phyloP scores from a whole-genome alignment of 2,113 vertebrate species.

The Myotis lucifugus region DNA sequence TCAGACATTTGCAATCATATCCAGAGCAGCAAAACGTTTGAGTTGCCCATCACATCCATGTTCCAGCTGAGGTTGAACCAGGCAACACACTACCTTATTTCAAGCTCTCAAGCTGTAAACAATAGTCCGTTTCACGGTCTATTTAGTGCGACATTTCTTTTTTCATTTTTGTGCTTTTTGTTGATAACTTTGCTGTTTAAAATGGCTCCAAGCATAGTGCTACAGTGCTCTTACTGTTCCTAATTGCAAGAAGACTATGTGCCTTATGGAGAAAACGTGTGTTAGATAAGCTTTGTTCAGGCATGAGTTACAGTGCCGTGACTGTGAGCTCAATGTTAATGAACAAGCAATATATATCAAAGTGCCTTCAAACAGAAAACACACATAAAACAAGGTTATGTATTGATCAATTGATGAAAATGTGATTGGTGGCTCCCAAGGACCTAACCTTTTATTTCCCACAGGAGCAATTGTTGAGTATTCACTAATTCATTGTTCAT shows the following conservation, averaged over 20 bases:
- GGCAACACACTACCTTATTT: background rate
- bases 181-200: slow-evolving; percentile 33
- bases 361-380: slow-evolving; percentile 26
- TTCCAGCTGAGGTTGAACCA: background rate
- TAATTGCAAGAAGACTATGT: background rate
- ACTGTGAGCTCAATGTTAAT: background rate
- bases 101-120: background rate
- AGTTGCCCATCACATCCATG: background rate
- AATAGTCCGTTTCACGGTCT: background rate
- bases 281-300: background rate
- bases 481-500: background rate
- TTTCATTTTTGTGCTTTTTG: background rate
- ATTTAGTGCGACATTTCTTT: background rate
- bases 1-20: background rate
- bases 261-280: background rate
- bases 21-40: background rate
- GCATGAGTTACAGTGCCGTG: background rate
- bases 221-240: background rate
- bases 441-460: background rate
- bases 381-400: background rate
- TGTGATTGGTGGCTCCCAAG: background rate
- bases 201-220: background rate
- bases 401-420: background rate
- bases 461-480: background rate
- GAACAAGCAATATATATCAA: background rate